Evolutionary conservation across 2,888 invertebrate species (phyloP), one percentile per base, ranked within the genome.

Genomic region (Agonopterix alstromeriana): DNA sequence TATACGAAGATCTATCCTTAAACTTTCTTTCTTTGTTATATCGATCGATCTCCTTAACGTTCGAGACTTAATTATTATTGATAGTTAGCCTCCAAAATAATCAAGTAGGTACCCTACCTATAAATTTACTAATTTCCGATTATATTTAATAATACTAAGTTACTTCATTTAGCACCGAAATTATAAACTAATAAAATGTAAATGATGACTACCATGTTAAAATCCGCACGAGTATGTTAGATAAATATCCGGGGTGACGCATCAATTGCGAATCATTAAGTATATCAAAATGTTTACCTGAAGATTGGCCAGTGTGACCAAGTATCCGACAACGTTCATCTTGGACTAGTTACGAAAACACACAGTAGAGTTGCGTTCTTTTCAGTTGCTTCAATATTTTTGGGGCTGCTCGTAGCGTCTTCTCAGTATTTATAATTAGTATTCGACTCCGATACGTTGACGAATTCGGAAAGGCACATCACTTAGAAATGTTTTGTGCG

Each of bases 381-480:
- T 56, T 43, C 50, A 55, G 46, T 44, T 42, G 58, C 56, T 56
- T 11, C 46, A 36, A 49, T 48, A 55, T 52, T 48, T 62, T 60
- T 65, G 61, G 48, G 44, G 47, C 48, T 45, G 47, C 48, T 45
- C 40, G 17, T 36, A 7, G 42, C 42, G 35, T 47, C 45, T 65
- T 61, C 63, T 50, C 58, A 54, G 61, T 67, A 73, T 69, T 65
- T 70, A 75, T 76, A 70, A 70, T 73, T 71, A 55, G 54, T 71
- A 70, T 73, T 70, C 65, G 53, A 40, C 54, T 52, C 54, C 51
- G 54, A 55, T 53, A 61, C 62, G 63, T 61, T 65, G 63, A 66
- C 64, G 53, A 67, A 70, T 65, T 70, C 61, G 56, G 53, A 57
- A 63, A 60, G 60, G 57, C 54, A 48, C 55, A 54, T 52, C 52